These are phyloP conservation scores for Syndactyla subalaris DNA, from an alignment of 2,797 vertebrate genomes.

Conservation along the genomic window DNA sequence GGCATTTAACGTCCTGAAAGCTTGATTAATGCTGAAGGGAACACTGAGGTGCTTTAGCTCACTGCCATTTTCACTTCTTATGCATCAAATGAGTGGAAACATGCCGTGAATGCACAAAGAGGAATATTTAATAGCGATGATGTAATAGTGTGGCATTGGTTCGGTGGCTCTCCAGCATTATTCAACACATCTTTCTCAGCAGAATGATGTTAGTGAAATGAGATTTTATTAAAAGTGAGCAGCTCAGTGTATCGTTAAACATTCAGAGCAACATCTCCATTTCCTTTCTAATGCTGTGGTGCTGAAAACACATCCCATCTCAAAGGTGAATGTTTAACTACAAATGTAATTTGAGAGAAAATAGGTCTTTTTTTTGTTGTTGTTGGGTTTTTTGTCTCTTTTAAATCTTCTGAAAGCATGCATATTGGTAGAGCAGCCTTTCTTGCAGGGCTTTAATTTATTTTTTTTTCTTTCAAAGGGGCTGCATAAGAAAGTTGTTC, in stretches of 20 bases:
- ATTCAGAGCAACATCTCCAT: background rate
- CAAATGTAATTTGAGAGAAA: conserved; percentile 37
- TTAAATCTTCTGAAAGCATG: background rate
- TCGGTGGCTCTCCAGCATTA: background rate
- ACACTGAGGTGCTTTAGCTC: background rate
- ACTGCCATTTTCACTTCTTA: background rate
- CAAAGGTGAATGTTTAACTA: conserved; percentile 32
- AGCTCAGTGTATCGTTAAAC: background rate
- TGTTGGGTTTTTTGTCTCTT: background rate
- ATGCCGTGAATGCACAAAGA: background rate
- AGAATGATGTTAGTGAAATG: conserved; percentile 56
- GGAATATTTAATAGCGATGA: conserved; percentile 18
- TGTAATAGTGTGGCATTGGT: background rate
- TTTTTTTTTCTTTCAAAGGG: background rate
- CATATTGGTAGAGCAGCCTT: conserved; percentile 1
- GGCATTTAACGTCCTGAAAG: conserved; percentile 10
- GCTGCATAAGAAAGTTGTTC: background rate
- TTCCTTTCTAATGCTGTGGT: background rate
- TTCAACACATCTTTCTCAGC: conserved; percentile 34
- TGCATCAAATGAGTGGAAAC: background rate
- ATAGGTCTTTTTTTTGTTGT: background rate
- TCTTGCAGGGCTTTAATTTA: background rate
- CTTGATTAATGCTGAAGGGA: conserved; percentile 20
- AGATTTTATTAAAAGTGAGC: conserved; percentile 65
- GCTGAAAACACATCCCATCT: conserved; percentile 31